Conservation (phyloP, 2,888 invertebrate species). For the Lampropteryx suffumata region DNA sequence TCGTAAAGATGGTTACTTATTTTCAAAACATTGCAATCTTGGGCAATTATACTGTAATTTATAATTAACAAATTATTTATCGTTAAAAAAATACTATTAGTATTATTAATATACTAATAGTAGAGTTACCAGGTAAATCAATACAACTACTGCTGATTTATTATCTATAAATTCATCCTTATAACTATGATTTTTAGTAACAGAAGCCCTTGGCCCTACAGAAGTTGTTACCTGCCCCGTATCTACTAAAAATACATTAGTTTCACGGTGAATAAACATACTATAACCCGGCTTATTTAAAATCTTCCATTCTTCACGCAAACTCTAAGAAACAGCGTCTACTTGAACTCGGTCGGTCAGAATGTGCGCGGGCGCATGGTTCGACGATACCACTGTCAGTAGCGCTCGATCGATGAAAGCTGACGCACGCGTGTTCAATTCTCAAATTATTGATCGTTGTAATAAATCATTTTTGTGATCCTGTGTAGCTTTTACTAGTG, state of each 20-base stretch:
- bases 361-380: constrained; percentile 70
- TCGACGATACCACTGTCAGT: constrained; percentile 68
- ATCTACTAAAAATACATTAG: constrained; percentile 77
- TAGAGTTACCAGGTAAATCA: not conserved
- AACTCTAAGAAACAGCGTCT: constrained; percentile 23
- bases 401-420: constrained; percentile 69
- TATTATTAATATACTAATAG: not conserved
- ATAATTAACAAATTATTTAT: not conserved
- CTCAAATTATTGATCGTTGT: constrained; percentile 56
- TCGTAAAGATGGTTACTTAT: too few relatives aligned
- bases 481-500: constrained; percentile 40
- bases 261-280: constrained; percentile 74
- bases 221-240: constrained; percentile 69
- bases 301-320: constrained; percentile 17
- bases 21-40: too few relatives aligned
- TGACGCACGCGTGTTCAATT: constrained; percentile 41
- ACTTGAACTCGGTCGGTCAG: constrained; percentile 53
- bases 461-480: constrained; percentile 55
- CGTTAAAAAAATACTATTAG: not conserved
- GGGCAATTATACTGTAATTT: too few relatives aligned
- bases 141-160: not conserved
- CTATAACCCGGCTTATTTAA: constrained; percentile 37
- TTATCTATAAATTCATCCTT: constrained; percentile 5
- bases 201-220: constrained; percentile 69
- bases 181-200: constrained; percentile 37